These are phyloP conservation scores for Microchirus variegatus DNA, from an alignment of 2,797 vertebrate genomes.

Conservation along the genomic window DNA sequence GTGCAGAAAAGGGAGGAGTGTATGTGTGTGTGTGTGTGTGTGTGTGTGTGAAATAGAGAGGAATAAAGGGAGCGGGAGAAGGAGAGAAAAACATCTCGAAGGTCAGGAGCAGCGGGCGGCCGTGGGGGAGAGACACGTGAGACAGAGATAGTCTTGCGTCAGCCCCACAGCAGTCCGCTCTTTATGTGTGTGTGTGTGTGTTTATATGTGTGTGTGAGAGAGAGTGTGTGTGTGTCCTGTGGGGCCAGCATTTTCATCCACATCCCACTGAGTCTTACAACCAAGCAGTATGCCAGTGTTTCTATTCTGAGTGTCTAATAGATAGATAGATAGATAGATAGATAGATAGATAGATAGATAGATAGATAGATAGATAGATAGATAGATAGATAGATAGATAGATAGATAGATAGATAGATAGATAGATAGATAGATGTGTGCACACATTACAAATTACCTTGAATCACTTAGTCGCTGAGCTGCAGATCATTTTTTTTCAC, in stretches of 20 bases:
- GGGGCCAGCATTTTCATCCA: conserved; percentile 77
- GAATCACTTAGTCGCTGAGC: conserved; percentile 60
- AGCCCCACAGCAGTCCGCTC: conserved; percentile 78
- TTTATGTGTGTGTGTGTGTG: conserved; percentile 53
- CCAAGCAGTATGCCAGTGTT: conserved; percentile 55
- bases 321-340: conserved; percentile 18
- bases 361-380: conserved; percentile 32
- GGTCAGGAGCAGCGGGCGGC: conserved; percentile 85
- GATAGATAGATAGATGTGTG: conserved; percentile 23
- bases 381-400: conserved; percentile 13
- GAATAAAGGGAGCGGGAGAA: conserved; percentile 76
- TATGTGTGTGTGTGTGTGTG: conserved; percentile 22
- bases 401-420: neutral
- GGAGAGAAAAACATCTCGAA: conserved; percentile 84
- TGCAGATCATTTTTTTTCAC: conserved; percentile 65
- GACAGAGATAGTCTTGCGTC: conserved; percentile 83
- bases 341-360: conserved; percentile 37
- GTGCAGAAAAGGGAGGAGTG: conserved; percentile 45
- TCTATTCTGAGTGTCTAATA: conserved; percentile 52
- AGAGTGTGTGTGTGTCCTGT: conserved; percentile 65
- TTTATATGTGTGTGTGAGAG: conserved; percentile 35
- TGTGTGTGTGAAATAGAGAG: conserved; percentile 72
- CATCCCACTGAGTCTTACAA: conserved; percentile 70
- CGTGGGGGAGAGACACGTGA: conserved; percentile 82
- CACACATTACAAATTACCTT: conserved; percentile 41